Evolutionary conservation across 1,140 invertebrate genomes (phyloP), one percentile per base, ranked within the genome.

Genomic region (Drosophila sechellia): DNA sequence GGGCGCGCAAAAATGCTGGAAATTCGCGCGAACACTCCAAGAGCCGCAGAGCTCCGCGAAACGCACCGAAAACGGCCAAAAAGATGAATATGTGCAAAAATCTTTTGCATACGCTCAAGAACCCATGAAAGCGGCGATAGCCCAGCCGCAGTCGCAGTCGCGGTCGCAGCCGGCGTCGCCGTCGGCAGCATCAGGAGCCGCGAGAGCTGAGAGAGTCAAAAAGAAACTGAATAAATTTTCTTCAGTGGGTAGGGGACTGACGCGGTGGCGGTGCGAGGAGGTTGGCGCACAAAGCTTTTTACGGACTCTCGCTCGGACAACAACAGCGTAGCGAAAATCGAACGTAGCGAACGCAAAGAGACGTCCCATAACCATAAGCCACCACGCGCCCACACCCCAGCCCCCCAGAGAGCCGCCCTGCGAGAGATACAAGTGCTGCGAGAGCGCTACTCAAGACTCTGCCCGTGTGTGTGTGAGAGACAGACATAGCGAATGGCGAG

Each of bases 21-120:
- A 73, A 75, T 57, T 69, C 52, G 69, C 81, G 85, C 78, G 63
- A 74, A 57, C 48, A 42, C 61, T 43, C 35, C 48, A 59, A 58
- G 69, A 58, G 70, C 70, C 20, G 49, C 75, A 78, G 83, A 80
- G 84, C 85, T 81, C 78, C 52, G 90, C 90, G 90, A 91, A 90
- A 91, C 90, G 90, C 86, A 91, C 90, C 90, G 90, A 91, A 91
- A 91, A 91, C 90, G 90, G 90, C 90, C 90, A 91, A 91, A 91
- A 91, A 91, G 90, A 91, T 91, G 90, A 91, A 91, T 91, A 91
- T 91, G 90, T 85, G 90, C 90, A 91, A 91, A 91, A 91, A 91
- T 91, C 90, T 91, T 91, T 91, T 90, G 90, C 84, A 91, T 91
- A 86, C 89, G 90, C 84, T 91, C 89, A 91, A 91, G 89, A 91